phyloP scores from a whole-genome alignment of 2,113 vertebrate genomes.

The Macquaria ambigua region DNA sequence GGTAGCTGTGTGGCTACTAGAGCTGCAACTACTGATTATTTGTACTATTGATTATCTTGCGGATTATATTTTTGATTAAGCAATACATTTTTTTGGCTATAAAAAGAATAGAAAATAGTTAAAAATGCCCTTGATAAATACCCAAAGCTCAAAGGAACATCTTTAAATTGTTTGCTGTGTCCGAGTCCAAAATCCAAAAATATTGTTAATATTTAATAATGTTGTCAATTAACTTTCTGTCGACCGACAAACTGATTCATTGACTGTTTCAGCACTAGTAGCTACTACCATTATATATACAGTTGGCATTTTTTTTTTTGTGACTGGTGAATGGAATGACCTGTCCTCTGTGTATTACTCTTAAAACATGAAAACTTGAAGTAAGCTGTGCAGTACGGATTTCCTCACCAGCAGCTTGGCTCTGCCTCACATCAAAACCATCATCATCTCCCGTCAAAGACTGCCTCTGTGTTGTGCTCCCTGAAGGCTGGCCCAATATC shows the following conservation, averaged over 20 bases:
- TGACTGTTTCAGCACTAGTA: background rate
- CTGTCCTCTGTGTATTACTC: background rate
- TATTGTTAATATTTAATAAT: no score
- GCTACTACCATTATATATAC: background rate
- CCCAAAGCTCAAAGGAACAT: background rate
- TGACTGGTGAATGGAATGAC: background rate
- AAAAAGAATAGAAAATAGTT: background rate
- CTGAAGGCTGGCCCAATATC: slow-evolving; percentile 2
- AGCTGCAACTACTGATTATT: background rate
- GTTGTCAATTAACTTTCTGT: background rate
- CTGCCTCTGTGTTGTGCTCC: slow-evolving; percentile 6
- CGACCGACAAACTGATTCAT: background rate
- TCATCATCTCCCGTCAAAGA: slow-evolving; percentile 15
- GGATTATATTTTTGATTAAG: background rate
- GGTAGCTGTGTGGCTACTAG: background rate
- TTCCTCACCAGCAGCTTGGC: background rate
- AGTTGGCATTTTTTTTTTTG: background rate
- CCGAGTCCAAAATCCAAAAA: no score
- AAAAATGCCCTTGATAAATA: background rate
- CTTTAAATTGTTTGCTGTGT: background rate
- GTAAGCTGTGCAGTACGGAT: background rate
- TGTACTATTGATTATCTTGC: background rate
- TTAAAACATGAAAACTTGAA: background rate
- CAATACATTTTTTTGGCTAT: no score
- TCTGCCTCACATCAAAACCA: background rate